phyloP scores from a whole-genome alignment of 2,888 invertebrate species.

The Latheticus oryzae region DNA sequence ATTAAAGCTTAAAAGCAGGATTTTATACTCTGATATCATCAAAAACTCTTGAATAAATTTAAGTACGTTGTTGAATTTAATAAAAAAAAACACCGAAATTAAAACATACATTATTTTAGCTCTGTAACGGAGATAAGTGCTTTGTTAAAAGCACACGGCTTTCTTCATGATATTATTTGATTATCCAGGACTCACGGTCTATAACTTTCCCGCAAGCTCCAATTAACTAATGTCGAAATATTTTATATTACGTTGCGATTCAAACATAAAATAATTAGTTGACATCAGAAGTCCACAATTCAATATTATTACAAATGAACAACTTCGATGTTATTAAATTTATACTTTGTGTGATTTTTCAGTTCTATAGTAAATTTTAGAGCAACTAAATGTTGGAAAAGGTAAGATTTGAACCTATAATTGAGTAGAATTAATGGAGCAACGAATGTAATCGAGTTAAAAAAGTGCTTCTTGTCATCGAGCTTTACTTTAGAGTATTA shows the following conservation, averaged over 20 bases:
- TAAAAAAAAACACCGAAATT: slow-evolving; percentile 43
- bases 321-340: too few relatives aligned
- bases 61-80: slow-evolving; percentile 39
- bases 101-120: slow-evolving; percentile 40
- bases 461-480: slow-evolving; percentile 9
- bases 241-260: slow-evolving; percentile 30
- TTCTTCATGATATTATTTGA: slow-evolving; percentile 41
- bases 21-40: slow-evolving; percentile 35
- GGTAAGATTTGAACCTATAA: too few relatives aligned
- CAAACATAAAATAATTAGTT: slow-evolving; percentile 21
- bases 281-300: slow-evolving; percentile 26
- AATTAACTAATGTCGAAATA: slow-evolving; percentile 40
- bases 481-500: slow-evolving; percentile 5
- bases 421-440: too few relatives aligned
- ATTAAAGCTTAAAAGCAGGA: slow-evolving; percentile 42
- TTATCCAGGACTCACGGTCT: slow-evolving; percentile 39
- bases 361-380: too few relatives aligned
- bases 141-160: slow-evolving; percentile 43
- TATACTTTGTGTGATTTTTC: too few relatives aligned
- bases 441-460: slow-evolving; percentile 5
- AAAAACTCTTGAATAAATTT: slow-evolving; percentile 24
- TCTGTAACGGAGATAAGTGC: slow-evolving; percentile 39
- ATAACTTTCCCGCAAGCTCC: slow-evolving; percentile 36
- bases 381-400: too few relatives aligned
- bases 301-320: slow-evolving; percentile 22